A percentile compares a stretch with the other conserved stretches of the same genome.
phyloP scores from a whole-genome alignment of 2,888 invertebrate species.

The Watsonalla binaria region DNA sequence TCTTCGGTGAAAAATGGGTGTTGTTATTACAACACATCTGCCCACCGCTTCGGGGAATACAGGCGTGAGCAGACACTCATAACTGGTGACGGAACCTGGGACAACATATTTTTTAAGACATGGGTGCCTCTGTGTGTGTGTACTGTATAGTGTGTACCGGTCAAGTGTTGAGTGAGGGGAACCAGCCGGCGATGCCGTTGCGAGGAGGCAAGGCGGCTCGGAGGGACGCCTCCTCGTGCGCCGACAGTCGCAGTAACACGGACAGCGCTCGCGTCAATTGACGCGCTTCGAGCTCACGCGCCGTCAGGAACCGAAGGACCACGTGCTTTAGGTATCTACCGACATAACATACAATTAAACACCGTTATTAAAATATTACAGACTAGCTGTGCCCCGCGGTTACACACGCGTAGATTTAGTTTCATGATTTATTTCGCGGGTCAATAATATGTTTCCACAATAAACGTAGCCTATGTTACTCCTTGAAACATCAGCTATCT shows the following conservation, averaged over 20 bases:
- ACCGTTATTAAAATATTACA: neutral
- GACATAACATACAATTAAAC: constrained; percentile 40
- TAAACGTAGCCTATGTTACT: no score
- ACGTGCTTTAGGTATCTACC: constrained; percentile 91
- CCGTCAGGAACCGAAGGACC: constrained; percentile 93
- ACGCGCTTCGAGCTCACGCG: constrained; percentile 91
- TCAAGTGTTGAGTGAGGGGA: constrained; percentile 60
- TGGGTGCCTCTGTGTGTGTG: neutral
- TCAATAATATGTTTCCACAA: no score
- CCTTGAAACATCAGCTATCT: no score
- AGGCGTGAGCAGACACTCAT: no score
- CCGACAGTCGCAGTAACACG: constrained; percentile 87
- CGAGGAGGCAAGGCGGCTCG: constrained; percentile 84
- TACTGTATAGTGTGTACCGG: neutral
- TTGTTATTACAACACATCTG: no score
- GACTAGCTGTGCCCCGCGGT: no score
- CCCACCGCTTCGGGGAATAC: no score
- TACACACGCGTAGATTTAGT: no score
- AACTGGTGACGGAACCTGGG: no score
- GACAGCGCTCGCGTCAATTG: constrained; percentile 94
- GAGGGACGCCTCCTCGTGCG: constrained; percentile 92
- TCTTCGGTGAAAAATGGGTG: no score
- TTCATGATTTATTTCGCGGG: no score
- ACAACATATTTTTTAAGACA: no score
- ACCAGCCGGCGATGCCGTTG: constrained; percentile 54